Conservation (phyloP, 2,113 vertebrate genomes). For the Eudyptes chrysolophus region DNA sequence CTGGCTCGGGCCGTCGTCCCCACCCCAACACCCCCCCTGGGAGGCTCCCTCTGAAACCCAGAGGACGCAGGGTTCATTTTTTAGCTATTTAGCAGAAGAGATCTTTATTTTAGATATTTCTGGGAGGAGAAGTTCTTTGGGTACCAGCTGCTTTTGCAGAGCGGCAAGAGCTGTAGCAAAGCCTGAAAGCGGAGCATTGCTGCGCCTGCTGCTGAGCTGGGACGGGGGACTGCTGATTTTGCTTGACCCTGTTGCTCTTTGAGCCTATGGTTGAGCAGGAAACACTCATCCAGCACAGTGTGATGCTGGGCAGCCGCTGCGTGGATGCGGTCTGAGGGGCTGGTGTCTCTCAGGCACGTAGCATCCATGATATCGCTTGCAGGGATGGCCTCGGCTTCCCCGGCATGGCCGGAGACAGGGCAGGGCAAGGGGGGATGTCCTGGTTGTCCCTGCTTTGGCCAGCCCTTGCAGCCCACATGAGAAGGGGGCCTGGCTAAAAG, state of each 20-base stretch:
- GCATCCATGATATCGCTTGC: fast-evolving
- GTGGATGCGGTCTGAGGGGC: fast-evolving
- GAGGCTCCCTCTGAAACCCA: background rate
- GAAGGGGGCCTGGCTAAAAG: no score
- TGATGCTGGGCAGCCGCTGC: fast-evolving
- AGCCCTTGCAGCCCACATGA: fast-evolving
- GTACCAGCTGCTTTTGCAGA: background rate
- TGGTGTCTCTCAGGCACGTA: fast-evolving
- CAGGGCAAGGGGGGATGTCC: no score
- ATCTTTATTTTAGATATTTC: background rate
- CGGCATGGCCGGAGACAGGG: fast-evolving
- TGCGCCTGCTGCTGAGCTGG: fast-evolving
- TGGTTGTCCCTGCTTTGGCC: background rate
- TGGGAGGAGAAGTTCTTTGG: background rate
- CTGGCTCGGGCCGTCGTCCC: no score
- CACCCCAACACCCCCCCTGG: background rate
- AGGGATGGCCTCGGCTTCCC: background rate
- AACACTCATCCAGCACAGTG: fast-evolving
- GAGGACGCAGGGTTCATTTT: fast-evolving
- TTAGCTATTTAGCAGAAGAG: fast-evolving
- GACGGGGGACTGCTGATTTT: background rate
- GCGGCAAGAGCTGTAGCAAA: background rate
- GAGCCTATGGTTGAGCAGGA: background rate
- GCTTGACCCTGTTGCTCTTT: background rate
- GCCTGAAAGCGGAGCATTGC: background rate